Evolutionary conservation across 2,888 invertebrate genomes (phyloP), one percentile per base, ranked within the genome.

Genomic region (Pheosia tremula): DNA sequence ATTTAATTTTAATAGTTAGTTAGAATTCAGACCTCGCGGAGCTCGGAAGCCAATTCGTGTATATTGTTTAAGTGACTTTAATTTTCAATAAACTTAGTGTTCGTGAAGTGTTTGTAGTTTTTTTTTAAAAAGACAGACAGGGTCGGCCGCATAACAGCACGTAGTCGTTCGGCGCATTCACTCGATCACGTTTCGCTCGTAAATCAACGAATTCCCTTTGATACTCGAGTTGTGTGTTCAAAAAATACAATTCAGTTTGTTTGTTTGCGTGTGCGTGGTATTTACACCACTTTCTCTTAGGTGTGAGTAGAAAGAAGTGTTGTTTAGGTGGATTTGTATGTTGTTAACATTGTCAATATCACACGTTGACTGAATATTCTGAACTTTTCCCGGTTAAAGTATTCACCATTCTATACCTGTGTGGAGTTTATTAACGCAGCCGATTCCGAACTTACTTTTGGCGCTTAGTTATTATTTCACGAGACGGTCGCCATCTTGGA

Each of bases 121-220:
- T n/a, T n/a, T n/a, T n/a, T n/a, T n/a, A n/a, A n/a, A n/a, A n/a
- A n/a, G n/a, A n/a, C n/a, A n/a, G n/a, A n/a, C n/a, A n/a, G n/a
- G n/a, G n/a, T n/a, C n/a, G n/a, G n/a, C n/a, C n/a, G n/a, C n/a
- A n/a, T n/a, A n/a, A n/a, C n/a, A n/a, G n/a, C n/a, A 43, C 43
- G 13, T 11, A 41, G 6, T 0, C 56, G 39, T 41, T 43, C 24
- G 13, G 13, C 10, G 56, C 56, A 41, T 56, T 56, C 56, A 56
- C 13, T 43, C 56, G 36, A 24, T 56, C 56, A 56, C 56, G 56
- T 10, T 45, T 13, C 43, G 56, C 43, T 56, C 56, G 56, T 56
- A 56, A 56, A 56, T 45, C 41, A 45, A 45, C 56, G 43, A 56
- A 56, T 41, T 56, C 56, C 43, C 56, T 56, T 43, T 39, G 56